Base-by-base conservation (phyloP, 1,140 invertebrate species). In the Drosophila malerkotliana region DNA sequence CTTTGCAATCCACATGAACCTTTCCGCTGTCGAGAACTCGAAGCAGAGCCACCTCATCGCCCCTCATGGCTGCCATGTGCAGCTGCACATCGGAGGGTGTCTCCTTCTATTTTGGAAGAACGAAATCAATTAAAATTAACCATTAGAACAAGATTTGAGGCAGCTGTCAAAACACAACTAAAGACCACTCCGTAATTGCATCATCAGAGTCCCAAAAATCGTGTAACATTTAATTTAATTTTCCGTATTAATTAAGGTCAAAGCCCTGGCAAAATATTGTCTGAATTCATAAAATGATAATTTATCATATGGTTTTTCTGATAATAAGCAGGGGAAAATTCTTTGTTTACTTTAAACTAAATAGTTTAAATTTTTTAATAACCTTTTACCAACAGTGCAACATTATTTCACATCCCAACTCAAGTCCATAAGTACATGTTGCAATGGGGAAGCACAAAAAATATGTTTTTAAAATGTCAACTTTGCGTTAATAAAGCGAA, bases 1-100 rank as follows among this genome's bases (percentile, higher is more conserved):
- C 97, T 91, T 95, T 95, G 77, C 96, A 98, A 92, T 98, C 97
- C 32, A 98, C 97, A 93, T 98, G 97, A 41, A 98, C 97, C 82
- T 97, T 96, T 52, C 97, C 97, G 48, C 96, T 97, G 91, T 98
- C 97, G 57, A 98, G 93, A n/a, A 98, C 94, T 76, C 94, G 94
- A 55, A 94, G 93, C 53, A 98, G 93, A 47, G 94, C 94, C 34
- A 95, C 94, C 34, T 96, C 93, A 92, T 98, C 96, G 2, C 98
- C 98, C 58, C 96, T 94, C 52, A 97, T 93, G 12, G 97, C 97
- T 18, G 97, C 96, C 88, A 97, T 93, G 93, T 98, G 97, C 78
- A 98, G 94, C 92, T 97, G 95, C 77, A 97, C 96, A 92, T 98
- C 97, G 75, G 96, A 96, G 34, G 96, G 96, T 18, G 97, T 97